These are phyloP conservation scores for Eulemur rubriventer DNA, from an alignment of 2,797 vertebrate species.

Conservation along the genomic window DNA sequence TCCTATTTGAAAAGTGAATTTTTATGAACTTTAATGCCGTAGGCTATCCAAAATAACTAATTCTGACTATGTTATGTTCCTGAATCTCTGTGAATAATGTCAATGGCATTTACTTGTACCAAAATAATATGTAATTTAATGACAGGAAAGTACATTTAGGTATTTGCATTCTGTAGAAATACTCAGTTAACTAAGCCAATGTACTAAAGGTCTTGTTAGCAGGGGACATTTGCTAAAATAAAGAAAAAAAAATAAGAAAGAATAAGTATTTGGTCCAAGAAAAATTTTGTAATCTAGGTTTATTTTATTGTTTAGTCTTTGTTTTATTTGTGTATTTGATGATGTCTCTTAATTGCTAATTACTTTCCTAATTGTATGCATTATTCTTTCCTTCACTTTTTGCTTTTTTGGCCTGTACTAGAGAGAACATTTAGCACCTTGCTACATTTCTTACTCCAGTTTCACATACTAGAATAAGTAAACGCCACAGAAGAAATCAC, in stretches of 20 bases:
- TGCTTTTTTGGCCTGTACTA: background rate
- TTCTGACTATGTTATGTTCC: background rate
- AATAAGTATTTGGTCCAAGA: background rate
- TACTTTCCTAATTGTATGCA: background rate
- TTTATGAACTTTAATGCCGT: background rate
- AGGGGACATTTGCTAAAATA: background rate
- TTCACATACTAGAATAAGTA: background rate
- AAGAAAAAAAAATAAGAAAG: background rate
- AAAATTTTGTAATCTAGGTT: background rate
- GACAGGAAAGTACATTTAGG: background rate
- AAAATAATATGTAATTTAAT: background rate
- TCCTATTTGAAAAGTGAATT: background rate
- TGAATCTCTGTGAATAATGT: conserved; percentile 1
- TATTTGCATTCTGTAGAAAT: background rate
- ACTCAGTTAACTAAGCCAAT: background rate
- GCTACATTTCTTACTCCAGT: background rate
- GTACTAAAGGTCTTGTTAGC: background rate
- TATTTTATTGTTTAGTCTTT: background rate
- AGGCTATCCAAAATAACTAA: background rate
- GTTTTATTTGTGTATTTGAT: background rate
- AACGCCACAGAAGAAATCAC: background rate
- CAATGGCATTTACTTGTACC: background rate
- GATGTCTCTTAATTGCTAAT: background rate
- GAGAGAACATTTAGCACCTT: background rate
- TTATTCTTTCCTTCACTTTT: background rate